These are phyloP conservation scores for Dioctria rufipes DNA, from an alignment of 2,888 invertebrate genomes.

Conservation along the genomic window DNA sequence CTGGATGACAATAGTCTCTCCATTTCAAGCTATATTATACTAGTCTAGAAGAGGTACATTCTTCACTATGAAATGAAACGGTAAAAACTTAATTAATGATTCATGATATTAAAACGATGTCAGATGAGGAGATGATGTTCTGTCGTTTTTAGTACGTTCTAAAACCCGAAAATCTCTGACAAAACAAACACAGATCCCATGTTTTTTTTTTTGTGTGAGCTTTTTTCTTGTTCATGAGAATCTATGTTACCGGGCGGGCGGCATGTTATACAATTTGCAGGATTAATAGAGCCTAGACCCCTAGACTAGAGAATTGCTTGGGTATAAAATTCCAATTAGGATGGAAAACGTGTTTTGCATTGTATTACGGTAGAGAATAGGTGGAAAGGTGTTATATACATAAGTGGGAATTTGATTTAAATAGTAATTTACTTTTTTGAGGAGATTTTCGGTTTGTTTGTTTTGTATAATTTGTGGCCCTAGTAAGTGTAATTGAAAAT, in stretches of 20 bases:
- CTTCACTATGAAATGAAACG: conserved; percentile 47
- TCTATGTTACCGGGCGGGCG: not conserved
- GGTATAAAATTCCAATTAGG: conserved; percentile 7
- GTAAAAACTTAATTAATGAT: conserved; percentile 58
- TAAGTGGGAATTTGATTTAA: no score
- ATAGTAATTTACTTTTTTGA: no score
- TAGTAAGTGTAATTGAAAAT: no score
- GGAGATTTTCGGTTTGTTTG: no score
- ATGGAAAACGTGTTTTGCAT: conserved; percentile 4
- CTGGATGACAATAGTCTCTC: conserved; percentile 37
- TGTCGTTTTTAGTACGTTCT: not conserved
- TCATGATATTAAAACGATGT: conserved; percentile 57
- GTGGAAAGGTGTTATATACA: no score
- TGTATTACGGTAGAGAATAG: no score
- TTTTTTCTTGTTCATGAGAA: no score
- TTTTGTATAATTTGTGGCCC: no score
- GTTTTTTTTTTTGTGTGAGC: not conserved
- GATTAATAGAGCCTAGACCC: conserved; percentile 7
- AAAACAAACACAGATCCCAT: not conserved
- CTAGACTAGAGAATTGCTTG: not conserved
- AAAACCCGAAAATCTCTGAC: conserved; percentile 6
- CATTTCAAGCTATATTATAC: no score
- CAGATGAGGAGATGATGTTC: conserved; percentile 51
- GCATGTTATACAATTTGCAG: conserved; percentile 13
- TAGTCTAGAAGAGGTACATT: not conserved